Base-by-base conservation (phyloP, 2,113 vertebrate species). In the Pluvialis apricaria region DNA sequence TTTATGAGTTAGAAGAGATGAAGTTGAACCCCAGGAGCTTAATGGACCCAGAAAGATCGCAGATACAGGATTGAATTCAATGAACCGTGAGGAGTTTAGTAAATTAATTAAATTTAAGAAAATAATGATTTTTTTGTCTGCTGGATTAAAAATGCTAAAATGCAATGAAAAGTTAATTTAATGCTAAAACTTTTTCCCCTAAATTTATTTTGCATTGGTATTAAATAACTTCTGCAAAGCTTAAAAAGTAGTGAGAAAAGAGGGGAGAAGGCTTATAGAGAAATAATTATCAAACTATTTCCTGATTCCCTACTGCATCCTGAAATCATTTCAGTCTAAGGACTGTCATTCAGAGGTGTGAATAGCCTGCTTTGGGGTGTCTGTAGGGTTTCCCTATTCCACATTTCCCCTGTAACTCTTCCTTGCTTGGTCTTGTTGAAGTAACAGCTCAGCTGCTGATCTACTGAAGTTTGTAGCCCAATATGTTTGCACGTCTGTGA, bases 61-160 rank as follows among this genome's bases (percentile, higher is more conserved):
- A 95, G 97, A 98, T 97, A 98, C 80, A 97, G 98, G 95, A 98
- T 90, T 98, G 97, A 97, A 98, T 97, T 97, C 97, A 97, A 97
- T 76, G 96, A 98, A 98, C 97, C 94, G 2, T 97, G 90, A 97
- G 96, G 84, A 97, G 94, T 97, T 97, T 98, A 97, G 96, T 98
- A 98, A 97, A 98, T 98, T 98, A 98, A 98, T 98, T 98, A 98
- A 97, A 98, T 98, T 97, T 97, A 96, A 97, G 96, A 98, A 98
- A 98, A 98, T 98, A 97, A 97, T 97, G 91, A 93, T 92, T 96
- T 95, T 93, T 97, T 93, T 95, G 92, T 92, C 83, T 83, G 86
- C 32, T 96, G 92, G 78, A 97, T 98, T 98, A 97, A 97, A 97
- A 97, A 97, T 97, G 95, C 88, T 97, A 94, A 98, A 97, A 97